Evolutionary conservation across 2,797 vertebrate genomes (phyloP), one percentile per base, ranked within the genome.

Genomic region (Cyclura pinguis): DNA sequence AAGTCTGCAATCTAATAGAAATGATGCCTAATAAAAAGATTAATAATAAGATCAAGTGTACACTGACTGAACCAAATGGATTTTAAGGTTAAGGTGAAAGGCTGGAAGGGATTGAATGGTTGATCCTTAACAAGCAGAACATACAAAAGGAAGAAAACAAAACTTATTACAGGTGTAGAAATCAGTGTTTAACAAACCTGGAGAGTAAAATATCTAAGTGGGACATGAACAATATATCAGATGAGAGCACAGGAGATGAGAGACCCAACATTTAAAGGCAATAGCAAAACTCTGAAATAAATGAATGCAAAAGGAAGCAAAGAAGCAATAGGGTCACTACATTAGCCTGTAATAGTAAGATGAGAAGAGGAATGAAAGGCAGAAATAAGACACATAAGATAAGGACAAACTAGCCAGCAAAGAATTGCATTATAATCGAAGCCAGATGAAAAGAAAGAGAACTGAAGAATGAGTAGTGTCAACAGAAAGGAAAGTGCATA

Each of bases 401-500:
- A 82, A 74, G 69, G 67, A 10, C 80, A 73, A 52, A 42, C 35
- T 67, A 57, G 64, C 35, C 55, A 88, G 80, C 35, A 88, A 59
- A 82, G 9, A 83, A 88, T 4, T 88, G 80, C 67, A 88, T 47
- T 69, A 69, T 88, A 88, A 74, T 38, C 80, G 55, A 72, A 38
- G 13, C 32, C 73, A 88, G 87, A 88, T 88, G 83, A 88, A 62
- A 82, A 62, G 59, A 73, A 16, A 85, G 73, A 32, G 13, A 52
- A 85, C 62, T 69, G 38, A 50, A 59, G 80, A 82, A 74, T 73
- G 52, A 47, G 35, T n/a, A 74, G 35, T 72, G 55, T 88, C 72
- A 88, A 74, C 69, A 83, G 67, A 88, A 81, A 64, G 27, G 8
- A 38, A 29, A 38, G 22, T 1, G 8, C 59, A 73, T 88, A 74